Conservation (phyloP, 2,113 vertebrate genomes). For the Paratilapia polleni region DNA sequence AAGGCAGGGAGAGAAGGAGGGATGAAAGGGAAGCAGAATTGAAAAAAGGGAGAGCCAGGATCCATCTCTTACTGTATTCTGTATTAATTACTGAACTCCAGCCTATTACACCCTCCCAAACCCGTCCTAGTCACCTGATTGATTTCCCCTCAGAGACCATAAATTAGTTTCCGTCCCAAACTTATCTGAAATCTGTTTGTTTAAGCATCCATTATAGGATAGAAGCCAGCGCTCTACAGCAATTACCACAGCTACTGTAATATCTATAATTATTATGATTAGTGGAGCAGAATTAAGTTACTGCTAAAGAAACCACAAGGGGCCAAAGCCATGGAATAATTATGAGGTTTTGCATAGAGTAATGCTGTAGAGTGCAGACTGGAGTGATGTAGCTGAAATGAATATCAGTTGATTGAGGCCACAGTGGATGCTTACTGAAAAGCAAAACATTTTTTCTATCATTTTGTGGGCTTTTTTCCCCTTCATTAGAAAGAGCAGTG, state of each 20-base stretch:
- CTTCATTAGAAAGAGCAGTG: not conserved
- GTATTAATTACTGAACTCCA: constrained; percentile 79
- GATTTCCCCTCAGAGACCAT: constrained; percentile 75
- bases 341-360: constrained; percentile 48
- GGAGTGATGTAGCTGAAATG: constrained; percentile 18
- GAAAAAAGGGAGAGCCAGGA: constrained; percentile 58
- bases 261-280: constrained; percentile 75
- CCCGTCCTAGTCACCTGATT: constrained; percentile 74
- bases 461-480: not conserved
- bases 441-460: not conserved
- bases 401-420: constrained; percentile 27
- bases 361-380: constrained; percentile 22
- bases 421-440: constrained; percentile 34
- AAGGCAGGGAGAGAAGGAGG: constrained; percentile 62
- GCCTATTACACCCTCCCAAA: constrained; percentile 58
- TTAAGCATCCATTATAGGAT: constrained; percentile 74
- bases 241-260: constrained; percentile 73
- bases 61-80: constrained; percentile 76
- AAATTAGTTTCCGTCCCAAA: constrained; percentile 76
- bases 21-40: constrained; percentile 55
- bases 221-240: constrained; percentile 54
- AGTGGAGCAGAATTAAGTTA: constrained; percentile 71
- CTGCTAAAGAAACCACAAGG: constrained; percentile 58
- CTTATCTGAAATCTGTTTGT: constrained; percentile 77
- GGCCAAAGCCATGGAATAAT: constrained; percentile 45